Evolutionary conservation across 2,888 invertebrate genomes (phyloP).

Genomic region (Leuctra nigra): DNA sequence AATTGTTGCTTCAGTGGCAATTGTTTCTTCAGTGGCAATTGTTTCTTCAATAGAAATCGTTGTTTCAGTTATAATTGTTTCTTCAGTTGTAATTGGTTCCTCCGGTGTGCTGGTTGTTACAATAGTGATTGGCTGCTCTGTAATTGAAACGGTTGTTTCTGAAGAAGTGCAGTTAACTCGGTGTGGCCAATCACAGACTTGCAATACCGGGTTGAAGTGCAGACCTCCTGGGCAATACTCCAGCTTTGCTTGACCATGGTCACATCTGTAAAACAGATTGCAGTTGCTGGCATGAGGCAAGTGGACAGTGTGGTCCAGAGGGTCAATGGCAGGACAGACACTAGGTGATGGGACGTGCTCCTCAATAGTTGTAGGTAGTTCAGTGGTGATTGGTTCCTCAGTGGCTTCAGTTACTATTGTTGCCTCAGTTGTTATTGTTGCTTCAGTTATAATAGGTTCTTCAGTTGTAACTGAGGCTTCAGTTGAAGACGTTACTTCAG

Average conservation of each 20-base stretch:
- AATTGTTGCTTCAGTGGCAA: background rate
- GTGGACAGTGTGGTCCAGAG: background rate
- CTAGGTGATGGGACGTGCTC: background rate
- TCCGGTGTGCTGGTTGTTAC: background rate
- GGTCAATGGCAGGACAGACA: background rate
- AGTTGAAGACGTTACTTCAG: too few species aligned
- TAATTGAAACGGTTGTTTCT: background rate
- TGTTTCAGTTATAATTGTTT: background rate
- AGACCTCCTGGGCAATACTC: conserved; percentile 1
- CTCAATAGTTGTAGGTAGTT: background rate
- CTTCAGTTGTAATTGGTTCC: background rate
- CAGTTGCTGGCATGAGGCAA: background rate
- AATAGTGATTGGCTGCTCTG: background rate
- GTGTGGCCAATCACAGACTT: conserved; percentile 4
- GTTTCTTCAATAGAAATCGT: background rate
- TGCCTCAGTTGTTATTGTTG: background rate
- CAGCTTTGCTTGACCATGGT: background rate
- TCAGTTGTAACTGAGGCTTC: background rate
- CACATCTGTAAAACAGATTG: background rate
- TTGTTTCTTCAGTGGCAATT: background rate
- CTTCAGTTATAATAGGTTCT: background rate
- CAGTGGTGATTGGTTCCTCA: background rate
- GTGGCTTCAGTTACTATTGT: background rate
- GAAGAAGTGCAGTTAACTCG: background rate
- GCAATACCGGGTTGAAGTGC: background rate